Percentiles rank a stretch among this genome's conserved stretches.
These are phyloP conservation scores for Philopotamus ludificatus DNA, from an alignment of 1,140 invertebrate genomes.

Conservation along the genomic window DNA sequence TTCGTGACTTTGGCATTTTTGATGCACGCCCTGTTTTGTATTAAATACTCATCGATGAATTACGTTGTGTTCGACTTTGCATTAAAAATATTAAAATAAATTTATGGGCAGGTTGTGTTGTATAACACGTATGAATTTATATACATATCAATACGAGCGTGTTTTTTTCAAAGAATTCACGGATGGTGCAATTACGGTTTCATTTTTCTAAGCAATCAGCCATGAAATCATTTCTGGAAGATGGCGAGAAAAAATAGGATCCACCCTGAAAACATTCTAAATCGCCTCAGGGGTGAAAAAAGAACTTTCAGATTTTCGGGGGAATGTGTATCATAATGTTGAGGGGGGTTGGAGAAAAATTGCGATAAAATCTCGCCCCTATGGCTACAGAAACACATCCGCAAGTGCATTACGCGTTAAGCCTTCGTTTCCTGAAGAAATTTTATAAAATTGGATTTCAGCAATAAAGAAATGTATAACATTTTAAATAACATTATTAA, in stretches of 20 bases:
- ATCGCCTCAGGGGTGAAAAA: conserved; percentile 17
- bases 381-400: neutral
- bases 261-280: conserved; percentile 16
- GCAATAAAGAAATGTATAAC: too few relatives aligned
- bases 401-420: neutral
- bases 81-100: too few relatives aligned
- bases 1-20: conserved; percentile 37
- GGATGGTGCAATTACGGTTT: neutral
- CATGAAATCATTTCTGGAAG: conserved; percentile 5
- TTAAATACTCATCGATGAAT: too few relatives aligned
- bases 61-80: too few relatives aligned
- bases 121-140: too few relatives aligned
- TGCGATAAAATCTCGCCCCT: conserved; percentile 12
- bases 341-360: conserved; percentile 5
- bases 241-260: neutral
- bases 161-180: too few relatives aligned
- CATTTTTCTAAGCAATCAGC: conserved; percentile 15
- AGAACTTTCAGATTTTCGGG: conserved; percentile 17
- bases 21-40: too few relatives aligned
- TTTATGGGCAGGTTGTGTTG: too few relatives aligned
- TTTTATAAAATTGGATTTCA: too few relatives aligned
- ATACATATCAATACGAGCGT: too few relatives aligned
- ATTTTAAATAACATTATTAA: too few relatives aligned
- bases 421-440: neutral
- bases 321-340: conserved; percentile 17